Conservation (phyloP, 2,888 invertebrate species). For the Aleiodes testaceus region DNA sequence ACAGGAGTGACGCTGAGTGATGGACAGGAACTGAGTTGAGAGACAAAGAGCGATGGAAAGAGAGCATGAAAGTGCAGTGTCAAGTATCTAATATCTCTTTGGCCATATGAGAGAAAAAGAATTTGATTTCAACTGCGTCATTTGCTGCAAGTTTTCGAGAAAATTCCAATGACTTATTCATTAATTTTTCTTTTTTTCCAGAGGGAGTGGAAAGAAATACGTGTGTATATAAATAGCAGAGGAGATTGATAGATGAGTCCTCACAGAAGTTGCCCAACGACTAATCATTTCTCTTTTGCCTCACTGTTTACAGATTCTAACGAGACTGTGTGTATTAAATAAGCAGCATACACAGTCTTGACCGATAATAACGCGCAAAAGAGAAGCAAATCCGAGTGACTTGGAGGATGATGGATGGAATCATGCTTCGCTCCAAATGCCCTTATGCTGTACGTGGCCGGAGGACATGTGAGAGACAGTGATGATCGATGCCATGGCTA, state of each 20-base stretch:
- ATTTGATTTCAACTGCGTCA: slow-evolving; percentile 11
- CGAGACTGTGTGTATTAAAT: slow-evolving; percentile 32
- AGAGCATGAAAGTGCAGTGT: slow-evolving; percentile 48
- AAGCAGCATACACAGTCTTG: slow-evolving; percentile 43
- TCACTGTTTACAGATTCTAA: slow-evolving; percentile 11
- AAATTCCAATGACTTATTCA: slow-evolving; percentile 4
- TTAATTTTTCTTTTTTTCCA: background rate
- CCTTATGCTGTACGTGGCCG: slow-evolving; percentile 56
- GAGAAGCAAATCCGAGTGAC: slow-evolving; percentile 63
- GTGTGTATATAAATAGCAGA: background rate
- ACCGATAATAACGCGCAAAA: slow-evolving; percentile 52
- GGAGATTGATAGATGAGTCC: slow-evolving; percentile 32
- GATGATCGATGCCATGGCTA: slow-evolving; percentile 69
- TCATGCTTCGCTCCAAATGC: slow-evolving; percentile 52
- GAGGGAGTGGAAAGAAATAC: too few species aligned
- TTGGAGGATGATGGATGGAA: slow-evolving; percentile 67
- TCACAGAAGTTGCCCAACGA: slow-evolving; percentile 38
- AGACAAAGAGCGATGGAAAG: slow-evolving; percentile 54
- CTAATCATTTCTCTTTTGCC: slow-evolving; percentile 35
- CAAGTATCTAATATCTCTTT: slow-evolving; percentile 38
- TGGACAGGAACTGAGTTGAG: slow-evolving; percentile 62
- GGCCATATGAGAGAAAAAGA: slow-evolving; percentile 9
- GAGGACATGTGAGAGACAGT: slow-evolving; percentile 65
- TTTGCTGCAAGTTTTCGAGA: too few species aligned
- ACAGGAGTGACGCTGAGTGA: slow-evolving; percentile 65